Evolutionary conservation across 2,888 invertebrate genomes (phyloP), one percentile per base, ranked within the genome.

Genomic region (Lasioglossum morio): DNA sequence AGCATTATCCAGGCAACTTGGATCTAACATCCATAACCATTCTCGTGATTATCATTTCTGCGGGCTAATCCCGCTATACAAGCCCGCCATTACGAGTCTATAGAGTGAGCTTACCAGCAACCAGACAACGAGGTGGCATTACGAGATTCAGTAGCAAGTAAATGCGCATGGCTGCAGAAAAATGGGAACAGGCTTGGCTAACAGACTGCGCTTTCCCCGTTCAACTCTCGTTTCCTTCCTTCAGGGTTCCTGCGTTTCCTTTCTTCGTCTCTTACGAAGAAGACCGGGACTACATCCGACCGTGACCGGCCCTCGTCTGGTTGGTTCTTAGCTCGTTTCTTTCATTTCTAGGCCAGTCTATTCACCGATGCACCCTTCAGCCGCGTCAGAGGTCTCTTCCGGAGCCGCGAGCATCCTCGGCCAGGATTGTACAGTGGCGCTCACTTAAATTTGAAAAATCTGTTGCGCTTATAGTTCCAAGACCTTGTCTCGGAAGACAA

Each of bases 111-210:
- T 76, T 76, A 27, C 63, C 30, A 30, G 63, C 43, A 46, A 76
- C 27, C 76, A 63, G 43, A 63, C 63, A 76, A 63, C 63, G 40
- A 76, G 76, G 27, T 60, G 40, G 63, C 43, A 63, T 43, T 63
- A 63, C 27, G 43, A 60, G 30, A 76, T 63, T 63, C 76, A 3
- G 60, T 63, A 19, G 75, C 76, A 63, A 63, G 43, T 43, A 27
- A 46, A 72, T 40, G 72, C 30, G 30, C 48, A 34, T 30, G 30
- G 43, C 63, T 60, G 27, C 27, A 19, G 30, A 76, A 60, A 76
- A 76, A 43, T 23, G 43, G 23, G 63, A 76, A 63, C 48, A 30
- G 43, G 37, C 27, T n/a, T 27, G 27, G 40, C 60, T 63, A 23
- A 23, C 69, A 43, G 43, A 5, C 4, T 5, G 46, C n/a, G 10